Percentiles rank a stretch among this genome's conserved stretches.
Conservation (phyloP, 2,888 invertebrate species). For the Callimorpha dominula region DNA sequence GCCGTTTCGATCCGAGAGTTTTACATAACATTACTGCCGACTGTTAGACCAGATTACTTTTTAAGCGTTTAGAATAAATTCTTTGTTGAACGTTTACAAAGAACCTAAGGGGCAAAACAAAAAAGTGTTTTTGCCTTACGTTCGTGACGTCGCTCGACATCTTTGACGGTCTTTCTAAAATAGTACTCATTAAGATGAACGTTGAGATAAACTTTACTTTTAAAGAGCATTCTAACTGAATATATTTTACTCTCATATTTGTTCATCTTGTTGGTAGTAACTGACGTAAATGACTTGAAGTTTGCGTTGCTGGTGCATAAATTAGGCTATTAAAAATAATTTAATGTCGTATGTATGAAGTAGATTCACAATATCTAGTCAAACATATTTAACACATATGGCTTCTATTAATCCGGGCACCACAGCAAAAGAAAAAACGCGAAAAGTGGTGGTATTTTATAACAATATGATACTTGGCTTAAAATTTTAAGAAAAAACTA, state of each 20-base stretch:
- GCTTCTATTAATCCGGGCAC: not conserved
- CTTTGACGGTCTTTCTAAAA: conserved; percentile 59
- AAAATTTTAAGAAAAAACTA: too few relatives aligned
- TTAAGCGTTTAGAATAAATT: conserved; percentile 61
- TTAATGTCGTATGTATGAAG: not conserved
- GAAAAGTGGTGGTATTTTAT: too few relatives aligned
- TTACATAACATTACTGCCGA: too few relatives aligned
- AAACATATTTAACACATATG: not conserved
- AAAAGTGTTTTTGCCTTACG: conserved; percentile 61
- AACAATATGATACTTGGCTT: too few relatives aligned
- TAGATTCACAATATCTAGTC: not conserved
- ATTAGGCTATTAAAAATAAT: conserved; percentile 3
- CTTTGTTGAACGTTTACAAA: conserved; percentile 66
- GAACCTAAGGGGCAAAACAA: conserved; percentile 27
- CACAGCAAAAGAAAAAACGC: too few relatives aligned
- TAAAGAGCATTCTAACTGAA: conserved; percentile 20
- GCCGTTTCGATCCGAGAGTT: too few relatives aligned
- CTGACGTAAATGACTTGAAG: not conserved
- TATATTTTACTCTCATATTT: conserved; percentile 9
- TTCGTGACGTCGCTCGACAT: conserved; percentile 56
- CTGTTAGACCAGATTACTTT: conserved; percentile 56
- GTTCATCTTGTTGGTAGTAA: not conserved
- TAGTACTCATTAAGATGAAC: conserved; percentile 66
- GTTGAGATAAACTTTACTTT: conserved; percentile 49
- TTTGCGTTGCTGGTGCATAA: not conserved